Conservation (phyloP, 2,888 invertebrate species). For the Amphipyra berbera region DNA sequence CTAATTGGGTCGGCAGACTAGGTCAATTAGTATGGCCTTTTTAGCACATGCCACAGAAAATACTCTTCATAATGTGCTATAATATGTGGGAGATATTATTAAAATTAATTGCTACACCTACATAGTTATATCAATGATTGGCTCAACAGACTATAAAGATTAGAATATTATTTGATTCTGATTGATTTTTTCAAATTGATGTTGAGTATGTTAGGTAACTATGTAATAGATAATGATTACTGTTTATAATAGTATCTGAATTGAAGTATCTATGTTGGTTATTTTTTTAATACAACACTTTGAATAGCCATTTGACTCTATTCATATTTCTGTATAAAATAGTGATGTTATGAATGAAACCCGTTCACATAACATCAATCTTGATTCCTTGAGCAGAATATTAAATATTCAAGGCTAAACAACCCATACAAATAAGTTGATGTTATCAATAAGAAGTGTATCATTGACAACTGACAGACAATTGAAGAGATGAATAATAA, state of each 20-base stretch:
- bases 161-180: too few species aligned
- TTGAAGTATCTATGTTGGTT: too few species aligned
- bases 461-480: slow-evolving; percentile 45
- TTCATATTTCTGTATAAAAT: neutral
- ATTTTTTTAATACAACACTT: too few species aligned
- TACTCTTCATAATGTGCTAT: slow-evolving; percentile 31
- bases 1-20: slow-evolving; percentile 79
- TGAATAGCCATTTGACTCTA: neutral
- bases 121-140: slow-evolving; percentile 19
- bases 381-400: slow-evolving; percentile 28
- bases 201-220: too few species aligned
- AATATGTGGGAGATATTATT: slow-evolving; percentile 19
- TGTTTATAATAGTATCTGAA: too few species aligned
- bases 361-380: slow-evolving; percentile 20
- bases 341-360: slow-evolving; percentile 1
- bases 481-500: slow-evolving; percentile 30
- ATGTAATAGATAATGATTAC: too few species aligned
- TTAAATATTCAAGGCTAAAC: slow-evolving; percentile 50
- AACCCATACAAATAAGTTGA: slow-evolving; percentile 34
- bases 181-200: too few species aligned
- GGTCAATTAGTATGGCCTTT: slow-evolving; percentile 81
- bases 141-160: slow-evolving; percentile 8
- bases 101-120: slow-evolving; percentile 23
- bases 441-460: slow-evolving; percentile 36
- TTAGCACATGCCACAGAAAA: slow-evolving; percentile 59